A percentile compares a stretch with the other conserved stretches of the same genome.
phyloP scores from a whole-genome alignment of 2,888 invertebrate genomes.

The Pomacea canaliculata region DNA sequence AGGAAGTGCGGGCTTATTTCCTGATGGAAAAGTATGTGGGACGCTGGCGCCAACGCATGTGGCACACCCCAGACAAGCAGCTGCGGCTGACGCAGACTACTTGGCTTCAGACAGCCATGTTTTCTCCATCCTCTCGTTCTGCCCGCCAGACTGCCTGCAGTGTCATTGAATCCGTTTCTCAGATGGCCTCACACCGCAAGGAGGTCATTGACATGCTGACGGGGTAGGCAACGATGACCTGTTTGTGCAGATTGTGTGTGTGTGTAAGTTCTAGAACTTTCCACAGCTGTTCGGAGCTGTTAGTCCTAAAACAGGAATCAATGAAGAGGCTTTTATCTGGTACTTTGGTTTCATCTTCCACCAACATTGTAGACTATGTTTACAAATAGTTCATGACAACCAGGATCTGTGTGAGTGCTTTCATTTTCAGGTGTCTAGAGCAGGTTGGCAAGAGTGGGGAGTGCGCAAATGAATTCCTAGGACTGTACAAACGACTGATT shows the following conservation, averaged over 20 bases:
- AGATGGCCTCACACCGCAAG: slow-evolving; percentile 74
- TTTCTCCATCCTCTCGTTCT: slow-evolving; percentile 90
- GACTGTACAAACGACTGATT: slow-evolving; percentile 87
- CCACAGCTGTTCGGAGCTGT: no score
- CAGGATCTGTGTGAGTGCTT: no score
- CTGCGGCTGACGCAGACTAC: slow-evolving; percentile 72
- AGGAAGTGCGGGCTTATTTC: slow-evolving; percentile 72
- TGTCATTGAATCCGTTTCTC: slow-evolving; percentile 86
- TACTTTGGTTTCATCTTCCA: no score
- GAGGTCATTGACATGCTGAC: slow-evolving; percentile 88
- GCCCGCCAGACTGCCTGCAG: slow-evolving; percentile 91
- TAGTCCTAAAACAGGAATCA: no score
- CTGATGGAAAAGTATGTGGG: slow-evolving; percentile 82
- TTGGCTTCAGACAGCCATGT: slow-evolving; percentile 92
- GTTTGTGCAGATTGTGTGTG: not conserved
- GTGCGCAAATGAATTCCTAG: slow-evolving; percentile 90
- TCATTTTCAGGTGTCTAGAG: slow-evolving; percentile 74
- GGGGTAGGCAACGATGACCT: slow-evolving; percentile 74
- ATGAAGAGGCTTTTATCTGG: no score
- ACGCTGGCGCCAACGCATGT: slow-evolving; percentile 76
- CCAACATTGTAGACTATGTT: no score
- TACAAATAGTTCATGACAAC: no score
- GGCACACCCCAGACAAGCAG: slow-evolving; percentile 54
- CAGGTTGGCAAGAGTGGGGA: slow-evolving; percentile 90
- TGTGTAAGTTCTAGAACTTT: no score